Percentiles rank a stretch among this genome's conserved stretches.
Evolutionary conservation across 2,797 vertebrate genomes (phyloP).

Genomic region (Forpus xanthops): DNA sequence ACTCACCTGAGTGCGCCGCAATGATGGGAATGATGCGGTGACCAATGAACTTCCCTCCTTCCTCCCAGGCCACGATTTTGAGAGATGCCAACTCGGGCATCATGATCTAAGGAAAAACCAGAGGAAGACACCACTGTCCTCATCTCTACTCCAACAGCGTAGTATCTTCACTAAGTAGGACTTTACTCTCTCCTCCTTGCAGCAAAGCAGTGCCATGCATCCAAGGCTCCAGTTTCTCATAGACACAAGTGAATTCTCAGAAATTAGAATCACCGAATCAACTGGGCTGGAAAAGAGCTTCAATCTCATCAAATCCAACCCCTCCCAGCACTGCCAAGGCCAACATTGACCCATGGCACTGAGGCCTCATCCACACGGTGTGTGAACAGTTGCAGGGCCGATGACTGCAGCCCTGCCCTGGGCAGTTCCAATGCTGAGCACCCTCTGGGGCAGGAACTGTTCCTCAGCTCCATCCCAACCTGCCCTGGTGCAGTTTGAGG

Average conservation of each 20-base stretch:
- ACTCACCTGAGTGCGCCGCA: constrained; percentile 89
- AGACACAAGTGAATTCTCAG: not conserved
- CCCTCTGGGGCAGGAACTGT: no score
- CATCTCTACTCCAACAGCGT: not conserved
- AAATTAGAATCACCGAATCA: not conserved
- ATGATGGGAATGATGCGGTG: constrained; percentile 92
- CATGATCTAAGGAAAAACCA: constrained; percentile 82
- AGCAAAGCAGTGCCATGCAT: not conserved
- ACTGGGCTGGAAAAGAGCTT: not conserved
- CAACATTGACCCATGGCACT: no score
- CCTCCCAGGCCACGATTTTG: constrained; percentile 89
- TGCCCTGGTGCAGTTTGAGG: no score
- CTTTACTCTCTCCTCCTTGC: not conserved
- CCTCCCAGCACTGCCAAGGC: not conserved
- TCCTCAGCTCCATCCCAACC: no score
- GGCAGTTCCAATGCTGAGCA: no score
- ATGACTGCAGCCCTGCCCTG: no score
- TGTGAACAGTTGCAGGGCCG: no score
- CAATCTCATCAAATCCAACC: not conserved
- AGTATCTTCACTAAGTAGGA: not conserved
- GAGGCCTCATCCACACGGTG: no score
- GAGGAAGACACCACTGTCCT: not conserved
- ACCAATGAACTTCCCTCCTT: constrained; percentile 94
- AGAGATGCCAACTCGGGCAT: constrained; percentile 92
- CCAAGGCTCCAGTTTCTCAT: not conserved